phyloP scores from a whole-genome alignment of 2,888 invertebrate species.

The Cantharis nigra region DNA sequence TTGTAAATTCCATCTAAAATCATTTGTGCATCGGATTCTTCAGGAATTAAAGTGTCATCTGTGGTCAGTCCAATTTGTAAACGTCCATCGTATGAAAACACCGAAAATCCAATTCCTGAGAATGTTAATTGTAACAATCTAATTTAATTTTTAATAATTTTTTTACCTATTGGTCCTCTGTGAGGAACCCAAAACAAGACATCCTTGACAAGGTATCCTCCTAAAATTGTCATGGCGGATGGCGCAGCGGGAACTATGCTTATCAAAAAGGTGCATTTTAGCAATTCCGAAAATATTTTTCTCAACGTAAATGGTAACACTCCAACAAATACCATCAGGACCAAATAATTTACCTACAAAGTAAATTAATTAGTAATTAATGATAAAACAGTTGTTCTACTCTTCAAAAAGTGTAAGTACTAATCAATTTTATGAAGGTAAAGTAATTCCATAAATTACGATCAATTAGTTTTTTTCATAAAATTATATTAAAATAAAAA shows the following conservation, averaged over 20 bases:
- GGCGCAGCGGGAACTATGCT: constrained; percentile 63
- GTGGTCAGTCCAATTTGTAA: constrained; percentile 57
- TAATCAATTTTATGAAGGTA: background rate
- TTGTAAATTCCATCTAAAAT: constrained; percentile 40
- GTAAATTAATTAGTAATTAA: background rate
- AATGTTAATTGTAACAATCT: background rate
- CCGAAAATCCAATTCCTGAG: constrained; percentile 58
- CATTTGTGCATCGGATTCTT: constrained; percentile 49
- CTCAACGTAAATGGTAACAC: constrained; percentile 3
- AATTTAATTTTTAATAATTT: background rate
- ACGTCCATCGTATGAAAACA: constrained; percentile 59
- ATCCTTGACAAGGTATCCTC: constrained; percentile 47
- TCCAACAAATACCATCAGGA: constrained; percentile 1
- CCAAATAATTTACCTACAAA: constrained; percentile 8
- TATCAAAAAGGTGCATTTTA: constrained; percentile 58
- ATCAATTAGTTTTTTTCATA: background rate
- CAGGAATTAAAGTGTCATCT: constrained; percentile 55
- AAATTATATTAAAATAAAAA: background rate
- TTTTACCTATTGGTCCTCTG: constrained; percentile 57
- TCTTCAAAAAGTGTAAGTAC: background rate
- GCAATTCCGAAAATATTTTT: constrained; percentile 52
- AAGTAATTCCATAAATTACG: background rate
- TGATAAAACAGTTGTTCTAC: background rate
- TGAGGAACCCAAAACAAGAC: constrained; percentile 61
- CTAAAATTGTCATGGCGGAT: constrained; percentile 47